Evolutionary conservation across 1,140 invertebrate species (phyloP).

Genomic region (Bemisia tabaci): DNA sequence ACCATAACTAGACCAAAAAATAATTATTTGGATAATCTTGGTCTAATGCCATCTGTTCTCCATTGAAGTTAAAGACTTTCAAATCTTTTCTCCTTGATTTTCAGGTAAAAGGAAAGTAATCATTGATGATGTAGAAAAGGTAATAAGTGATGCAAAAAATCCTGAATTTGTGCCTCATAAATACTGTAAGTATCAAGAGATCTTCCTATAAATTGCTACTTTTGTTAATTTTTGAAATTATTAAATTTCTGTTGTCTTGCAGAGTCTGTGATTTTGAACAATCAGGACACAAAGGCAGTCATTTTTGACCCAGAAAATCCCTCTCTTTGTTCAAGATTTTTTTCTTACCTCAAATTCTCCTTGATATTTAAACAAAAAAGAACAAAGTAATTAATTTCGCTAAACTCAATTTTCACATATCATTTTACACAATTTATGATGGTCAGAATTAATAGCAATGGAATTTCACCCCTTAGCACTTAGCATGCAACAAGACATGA

Average conservation of each 20-base stretch:
- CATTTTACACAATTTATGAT: too few species aligned
- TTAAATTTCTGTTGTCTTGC: slow-evolving; percentile 12
- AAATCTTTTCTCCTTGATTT: too few species aligned
- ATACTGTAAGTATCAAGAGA: slow-evolving; percentile 51
- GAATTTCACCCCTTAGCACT: too few species aligned
- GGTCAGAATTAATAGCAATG: too few species aligned
- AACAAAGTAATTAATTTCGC: slow-evolving; percentile 13
- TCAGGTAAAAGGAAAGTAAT: slow-evolving; percentile 35
- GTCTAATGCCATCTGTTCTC: too few species aligned
- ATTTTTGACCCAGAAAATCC: slow-evolving; percentile 4
- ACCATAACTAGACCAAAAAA: too few species aligned
- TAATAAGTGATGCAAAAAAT: slow-evolving; percentile 44
- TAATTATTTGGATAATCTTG: too few species aligned
- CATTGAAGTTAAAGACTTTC: too few species aligned
- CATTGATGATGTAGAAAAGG: slow-evolving; percentile 60
- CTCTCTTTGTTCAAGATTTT: slow-evolving; percentile 12
- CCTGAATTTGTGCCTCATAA: slow-evolving; percentile 69
- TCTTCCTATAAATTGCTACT: slow-evolving; percentile 20
- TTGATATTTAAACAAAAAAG: slow-evolving; percentile 6
- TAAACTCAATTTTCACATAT: not conserved
- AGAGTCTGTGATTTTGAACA: too few species aligned
- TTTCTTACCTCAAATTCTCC: slow-evolving; percentile 3
- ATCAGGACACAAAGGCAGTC: too few species aligned
- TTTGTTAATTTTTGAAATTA: slow-evolving; percentile 11
- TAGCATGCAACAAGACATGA: too few species aligned